Evolutionary conservation across 2,797 vertebrate genomes (phyloP).

Genomic region (Anableps anableps): DNA sequence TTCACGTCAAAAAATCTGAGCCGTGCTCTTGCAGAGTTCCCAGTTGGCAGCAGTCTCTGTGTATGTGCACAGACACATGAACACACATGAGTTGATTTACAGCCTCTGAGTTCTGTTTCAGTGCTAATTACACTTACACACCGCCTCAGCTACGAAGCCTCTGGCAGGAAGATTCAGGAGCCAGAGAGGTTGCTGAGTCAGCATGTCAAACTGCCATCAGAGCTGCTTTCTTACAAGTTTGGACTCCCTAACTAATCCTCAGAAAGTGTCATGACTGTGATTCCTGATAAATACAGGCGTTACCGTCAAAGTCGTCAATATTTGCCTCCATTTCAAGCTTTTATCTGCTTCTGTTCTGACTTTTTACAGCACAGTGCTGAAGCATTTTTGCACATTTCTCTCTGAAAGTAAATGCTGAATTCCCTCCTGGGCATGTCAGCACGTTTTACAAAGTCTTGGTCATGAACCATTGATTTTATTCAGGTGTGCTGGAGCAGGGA

Average conservation of each 20-base stretch:
- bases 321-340: not conserved
- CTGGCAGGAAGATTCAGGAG: conserved; percentile 49
- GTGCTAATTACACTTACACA: conserved; percentile 62
- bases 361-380: not conserved
- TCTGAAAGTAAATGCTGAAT: too few relatives aligned
- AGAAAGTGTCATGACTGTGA: conserved; percentile 19
- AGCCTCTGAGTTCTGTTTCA: conserved; percentile 47
- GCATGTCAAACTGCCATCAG: conserved; percentile 52
- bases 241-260: conserved; percentile 39
- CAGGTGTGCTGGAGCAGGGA: too few relatives aligned
- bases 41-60: conserved; percentile 17
- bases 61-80: not conserved
- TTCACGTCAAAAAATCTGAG: not conserved
- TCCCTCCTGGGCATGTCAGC: too few relatives aligned
- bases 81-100: conserved; percentile 68
- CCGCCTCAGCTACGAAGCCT: conserved; percentile 29
- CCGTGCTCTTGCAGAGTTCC: not conserved
- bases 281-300: conserved; percentile 7
- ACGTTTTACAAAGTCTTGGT: too few relatives aligned
- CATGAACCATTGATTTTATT: too few relatives aligned
- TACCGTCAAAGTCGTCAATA: not conserved
- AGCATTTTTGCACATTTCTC: not conserved
- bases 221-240: conserved; percentile 36
- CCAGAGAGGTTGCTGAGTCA: conserved; percentile 58
- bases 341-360: conserved; percentile 26